Base-by-base conservation (phyloP, 1,140 invertebrate genomes). In the Micrasema minimum region DNA sequence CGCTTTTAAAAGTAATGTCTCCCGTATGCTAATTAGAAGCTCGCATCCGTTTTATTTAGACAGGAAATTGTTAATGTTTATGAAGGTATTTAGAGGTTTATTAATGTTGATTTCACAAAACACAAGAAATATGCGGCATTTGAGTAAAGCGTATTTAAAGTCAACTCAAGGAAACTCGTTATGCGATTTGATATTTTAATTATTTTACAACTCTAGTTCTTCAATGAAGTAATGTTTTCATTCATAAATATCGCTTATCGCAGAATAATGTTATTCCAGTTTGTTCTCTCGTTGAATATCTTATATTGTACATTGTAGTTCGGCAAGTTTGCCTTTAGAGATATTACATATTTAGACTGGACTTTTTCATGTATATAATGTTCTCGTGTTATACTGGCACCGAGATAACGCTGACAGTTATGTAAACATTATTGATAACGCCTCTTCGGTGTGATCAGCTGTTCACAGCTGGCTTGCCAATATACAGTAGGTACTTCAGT, bases 181-280 rank as follows among this genome's bases (percentile, higher is more conserved):
- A 31, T 7, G 26, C 26, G 26, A 31, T 7, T 31, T 31, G 7
- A 31, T 31, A 31, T 7, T 31, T 31, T 7, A 31, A 31, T 31
- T 31, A 31, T 31, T 31, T 31, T 31, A 31, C 26, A 31, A 31
- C 26, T 31, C 26, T 31, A n/a, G 23, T 20, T 38, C 20, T n/a
- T 59, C 31, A 59, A 59, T 59, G 55, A 41, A 59, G 38, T 38
- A 2, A 20, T 59, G 18, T 18, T 38, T 59, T 59, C 55, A 59
- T 59, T 59, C 55, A 59, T 59, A 59, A 59, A 59, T 59, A 38
- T 9, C 16, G 55, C 55, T 59, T 59, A 59, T 59, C 55, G 20
- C 9, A 31, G 20, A 59, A 59, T 16, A 7, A 31, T 31, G 7
- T 31, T 31, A 31, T 31, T 31, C 26, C 26, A 16, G 55, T 41